Conservation (phyloP, 1,140 invertebrate species). For the Zaprionus nigranus region DNA sequence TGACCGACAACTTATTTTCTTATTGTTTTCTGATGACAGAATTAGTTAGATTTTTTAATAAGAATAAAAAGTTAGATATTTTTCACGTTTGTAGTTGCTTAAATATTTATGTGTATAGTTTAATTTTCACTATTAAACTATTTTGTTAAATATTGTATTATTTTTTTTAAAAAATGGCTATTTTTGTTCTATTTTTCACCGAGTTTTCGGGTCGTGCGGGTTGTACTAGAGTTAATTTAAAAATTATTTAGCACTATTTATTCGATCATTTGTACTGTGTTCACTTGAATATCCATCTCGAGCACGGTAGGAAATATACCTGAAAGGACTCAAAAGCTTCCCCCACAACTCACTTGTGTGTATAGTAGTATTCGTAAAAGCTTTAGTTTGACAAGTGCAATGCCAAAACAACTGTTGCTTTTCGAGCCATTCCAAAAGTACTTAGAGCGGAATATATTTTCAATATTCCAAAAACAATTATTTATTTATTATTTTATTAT, state of each 20-base stretch:
- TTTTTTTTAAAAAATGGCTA: not conserved
- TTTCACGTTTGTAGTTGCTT: not conserved
- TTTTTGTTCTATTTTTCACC: not conserved
- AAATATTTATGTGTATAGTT: not conserved
- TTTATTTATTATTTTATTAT: not conserved
- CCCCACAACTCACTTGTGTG: constrained; percentile 40
- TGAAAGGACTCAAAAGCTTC: constrained; percentile 53
- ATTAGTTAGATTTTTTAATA: not conserved
- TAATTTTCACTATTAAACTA: not conserved
- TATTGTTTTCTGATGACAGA: not conserved
- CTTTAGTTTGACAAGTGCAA: constrained; percentile 41
- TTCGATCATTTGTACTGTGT: constrained; percentile 32
- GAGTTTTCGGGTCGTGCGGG: constrained; percentile 6
- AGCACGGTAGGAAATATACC: constrained; percentile 27
- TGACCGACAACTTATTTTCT: constrained; percentile 37
- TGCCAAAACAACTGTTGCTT: constrained; percentile 57
- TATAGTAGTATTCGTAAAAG: constrained; percentile 54
- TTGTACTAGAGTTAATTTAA: constrained; percentile 22
- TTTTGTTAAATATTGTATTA: constrained; percentile 4
- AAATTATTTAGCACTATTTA: constrained; percentile 26
- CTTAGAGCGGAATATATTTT: not conserved
- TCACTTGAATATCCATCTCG: constrained; percentile 21
- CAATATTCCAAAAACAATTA: not conserved
- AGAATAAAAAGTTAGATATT: not conserved
- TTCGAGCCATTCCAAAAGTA: not conserved